Evolutionary conservation across 2,113 vertebrate genomes (phyloP).

Genomic region (Dasyornis broadbenti): DNA sequence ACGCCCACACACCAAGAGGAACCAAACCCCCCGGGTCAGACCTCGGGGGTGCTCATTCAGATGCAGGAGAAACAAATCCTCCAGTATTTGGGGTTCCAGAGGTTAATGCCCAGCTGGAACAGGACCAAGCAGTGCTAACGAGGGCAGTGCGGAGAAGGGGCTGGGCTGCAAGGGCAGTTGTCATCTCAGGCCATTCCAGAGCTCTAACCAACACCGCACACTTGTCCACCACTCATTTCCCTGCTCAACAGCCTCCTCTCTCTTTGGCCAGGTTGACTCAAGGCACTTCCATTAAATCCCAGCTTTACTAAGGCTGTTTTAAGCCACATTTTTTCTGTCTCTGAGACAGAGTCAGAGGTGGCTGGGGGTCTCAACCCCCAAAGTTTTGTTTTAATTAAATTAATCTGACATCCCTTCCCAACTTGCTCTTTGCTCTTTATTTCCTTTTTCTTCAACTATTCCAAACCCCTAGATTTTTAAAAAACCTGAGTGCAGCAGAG

Average conservation of each 20-base stretch:
- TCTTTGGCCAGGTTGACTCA: background rate
- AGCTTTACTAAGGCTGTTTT: background rate
- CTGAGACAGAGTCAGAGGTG: background rate
- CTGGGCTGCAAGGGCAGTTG: background rate
- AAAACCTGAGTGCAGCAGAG: background rate
- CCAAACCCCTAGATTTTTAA: background rate
- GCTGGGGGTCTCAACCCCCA: background rate
- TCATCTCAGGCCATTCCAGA: background rate
- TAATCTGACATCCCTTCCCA: background rate
- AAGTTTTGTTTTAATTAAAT: background rate
- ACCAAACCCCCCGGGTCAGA: accelerated
- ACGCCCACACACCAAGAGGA: background rate
- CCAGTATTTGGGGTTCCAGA: background rate
- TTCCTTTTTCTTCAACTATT: background rate
- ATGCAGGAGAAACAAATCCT: background rate
- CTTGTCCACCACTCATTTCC: background rate
- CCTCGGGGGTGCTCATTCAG: accelerated
- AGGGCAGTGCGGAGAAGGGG: background rate
- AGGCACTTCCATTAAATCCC: background rate
- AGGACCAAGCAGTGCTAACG: background rate
- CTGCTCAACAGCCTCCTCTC: background rate
- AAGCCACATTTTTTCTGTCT: background rate
- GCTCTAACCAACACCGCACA: accelerated
- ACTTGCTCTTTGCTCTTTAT: background rate
- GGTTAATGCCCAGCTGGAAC: background rate